Evolutionary conservation across 2,888 invertebrate genomes (phyloP).

Genomic region (Hydroisotoma schaefferi): DNA sequence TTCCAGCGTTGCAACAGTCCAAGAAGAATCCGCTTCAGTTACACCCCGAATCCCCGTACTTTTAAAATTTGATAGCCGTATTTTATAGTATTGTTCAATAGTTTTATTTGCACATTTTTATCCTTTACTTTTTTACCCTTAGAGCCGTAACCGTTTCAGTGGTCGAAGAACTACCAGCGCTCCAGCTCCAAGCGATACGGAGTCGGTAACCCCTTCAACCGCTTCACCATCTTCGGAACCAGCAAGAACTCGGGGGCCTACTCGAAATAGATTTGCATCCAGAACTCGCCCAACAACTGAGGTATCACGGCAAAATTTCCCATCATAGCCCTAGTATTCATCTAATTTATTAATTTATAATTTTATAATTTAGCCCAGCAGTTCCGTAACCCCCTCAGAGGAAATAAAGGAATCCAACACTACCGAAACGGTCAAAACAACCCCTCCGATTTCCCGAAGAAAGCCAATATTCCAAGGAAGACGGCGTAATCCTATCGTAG

Average conservation of each 20-base stretch:
- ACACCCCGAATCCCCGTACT: neutral
- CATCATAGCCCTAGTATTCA: neutral
- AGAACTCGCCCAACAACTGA: slow-evolving; percentile 30
- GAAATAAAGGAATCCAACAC: slow-evolving; percentile 8
- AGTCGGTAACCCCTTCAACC: slow-evolving; percentile 3
- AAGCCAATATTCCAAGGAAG: slow-evolving; percentile 23
- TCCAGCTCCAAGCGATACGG: slow-evolving; percentile 15
- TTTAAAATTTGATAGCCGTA: neutral
- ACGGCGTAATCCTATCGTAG: slow-evolving; percentile 22
- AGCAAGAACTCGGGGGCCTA: slow-evolving; percentile 19
- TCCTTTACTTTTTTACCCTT: neutral
- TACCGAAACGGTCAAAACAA: slow-evolving; percentile 14
- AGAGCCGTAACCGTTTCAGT: slow-evolving; percentile 18
- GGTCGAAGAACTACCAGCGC: slow-evolving; percentile 21
- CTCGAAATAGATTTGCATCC: slow-evolving; percentile 29
- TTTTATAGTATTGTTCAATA: neutral
- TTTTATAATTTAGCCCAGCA: neutral
- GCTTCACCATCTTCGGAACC: slow-evolving; percentile 7
- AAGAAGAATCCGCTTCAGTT: slow-evolving; percentile 20
- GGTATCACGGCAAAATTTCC: slow-evolving; percentile 8
- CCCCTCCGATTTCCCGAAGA: slow-evolving; percentile 1
- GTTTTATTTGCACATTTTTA: neutral
- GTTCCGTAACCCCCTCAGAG: neutral
- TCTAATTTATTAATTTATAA: neutral
- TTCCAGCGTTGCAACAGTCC: slow-evolving; percentile 17